Conservation (phyloP, 2,888 invertebrate genomes). For the Pegoplata infirma region DNA sequence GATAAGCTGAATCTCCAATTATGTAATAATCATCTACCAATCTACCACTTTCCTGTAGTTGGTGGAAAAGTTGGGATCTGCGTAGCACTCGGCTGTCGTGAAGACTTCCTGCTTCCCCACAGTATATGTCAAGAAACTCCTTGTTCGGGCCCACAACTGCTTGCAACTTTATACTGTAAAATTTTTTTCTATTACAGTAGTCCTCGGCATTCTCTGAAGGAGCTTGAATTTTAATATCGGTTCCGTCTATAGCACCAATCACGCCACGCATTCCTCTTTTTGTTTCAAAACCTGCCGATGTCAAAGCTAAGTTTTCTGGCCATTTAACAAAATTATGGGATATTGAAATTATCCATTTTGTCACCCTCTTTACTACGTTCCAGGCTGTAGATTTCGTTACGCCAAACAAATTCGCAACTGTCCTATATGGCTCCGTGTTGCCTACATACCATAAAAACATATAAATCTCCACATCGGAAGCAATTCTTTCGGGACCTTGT, state of each 20-base stretch:
- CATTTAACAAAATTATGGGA: background rate
- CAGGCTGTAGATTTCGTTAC: too few species aligned
- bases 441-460: too few species aligned
- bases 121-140: constrained; percentile 64
- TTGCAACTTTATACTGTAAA: constrained; percentile 64
- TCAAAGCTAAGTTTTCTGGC: too few species aligned
- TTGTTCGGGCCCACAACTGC: constrained; percentile 66
- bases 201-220: constrained; percentile 55
- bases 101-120: constrained; percentile 67
- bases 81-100: constrained; percentile 65
- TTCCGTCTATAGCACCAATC: constrained; percentile 65
- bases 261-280: constrained; percentile 55
- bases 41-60: background rate
- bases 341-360: too few species aligned
- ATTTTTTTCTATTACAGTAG: constrained; percentile 62
- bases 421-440: too few species aligned
- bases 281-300: background rate
- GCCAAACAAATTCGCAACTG: too few species aligned
- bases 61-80: constrained; percentile 51
- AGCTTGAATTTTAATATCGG: constrained; percentile 64
- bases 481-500: too few species aligned
- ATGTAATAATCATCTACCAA: constrained; percentile 42
- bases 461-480: too few species aligned
- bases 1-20: constrained; percentile 63
- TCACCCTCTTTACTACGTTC: too few species aligned